Base-by-base conservation (phyloP, 2,888 invertebrate species). In the Ophion ventricosus region DNA sequence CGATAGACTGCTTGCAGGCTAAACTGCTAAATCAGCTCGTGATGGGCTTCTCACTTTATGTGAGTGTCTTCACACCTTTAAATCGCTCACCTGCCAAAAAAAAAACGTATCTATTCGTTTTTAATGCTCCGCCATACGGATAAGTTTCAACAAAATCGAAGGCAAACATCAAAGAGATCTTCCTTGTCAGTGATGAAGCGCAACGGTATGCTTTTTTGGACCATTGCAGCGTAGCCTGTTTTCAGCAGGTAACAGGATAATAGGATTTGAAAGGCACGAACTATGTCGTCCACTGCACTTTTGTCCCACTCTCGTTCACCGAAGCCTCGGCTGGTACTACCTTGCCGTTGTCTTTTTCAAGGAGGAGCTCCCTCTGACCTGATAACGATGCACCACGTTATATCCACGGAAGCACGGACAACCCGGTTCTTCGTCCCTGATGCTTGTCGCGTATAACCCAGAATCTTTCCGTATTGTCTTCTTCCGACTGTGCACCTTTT, bases 311-410 rank as follows among this genome's bases (percentile, higher is more conserved):
- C 66, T 40, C 69, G 69, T 63, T 35, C n/a, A 56, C 35, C 43
- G 66, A 54, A n/a, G 40, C 11, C 11, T 29, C 59, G 66, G 40
- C 70, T 63, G 40, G 40, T 29, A 70, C 80, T 73, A 43, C 67
- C 63, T 61, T 72, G 56, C 59, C 76, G 80, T 49, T 77, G 67
- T 83, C 63, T 61, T 72, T 61, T 77, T 14, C 49, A 77, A 64
- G 63, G 25, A 56, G 77, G 61, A 78, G 67, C 77, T 73, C 40
- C 77, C 77, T 25, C 69, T 78, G 77, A 80, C 80, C 63, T 67
- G 80, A 84, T 84, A 80, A 80, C 84, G 80, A 80, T 74, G 69
- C 77, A 72, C 76, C 77, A 67, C 77, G 73, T 74, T 76, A 66
- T 67, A 66, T 67, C 35, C 59, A 64, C 61, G 35, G 73, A 76